These are phyloP conservation scores for Struthio camelus DNA, from an alignment of 2,113 vertebrate species.

Conservation along the genomic window DNA sequence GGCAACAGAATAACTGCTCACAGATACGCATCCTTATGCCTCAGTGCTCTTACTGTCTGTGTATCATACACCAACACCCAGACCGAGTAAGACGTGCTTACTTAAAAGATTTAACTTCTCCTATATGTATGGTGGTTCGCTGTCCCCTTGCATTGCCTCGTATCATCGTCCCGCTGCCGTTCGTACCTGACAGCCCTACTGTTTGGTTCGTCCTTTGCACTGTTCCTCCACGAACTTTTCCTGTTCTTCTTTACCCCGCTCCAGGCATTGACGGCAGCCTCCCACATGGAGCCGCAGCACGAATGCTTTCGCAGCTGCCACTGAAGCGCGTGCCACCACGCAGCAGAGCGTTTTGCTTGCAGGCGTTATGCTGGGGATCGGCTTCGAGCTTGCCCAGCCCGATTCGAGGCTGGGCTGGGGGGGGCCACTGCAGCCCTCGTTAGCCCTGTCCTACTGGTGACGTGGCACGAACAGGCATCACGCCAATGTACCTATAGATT, in stretches of 20 bases:
- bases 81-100: background rate
- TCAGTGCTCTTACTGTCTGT: background rate
- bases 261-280: background rate
- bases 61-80: background rate
- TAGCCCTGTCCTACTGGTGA: background rate
- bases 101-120: background rate
- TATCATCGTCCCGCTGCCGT: background rate
- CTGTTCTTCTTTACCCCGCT: background rate
- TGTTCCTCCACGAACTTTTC: background rate
- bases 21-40: background rate
- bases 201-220: background rate
- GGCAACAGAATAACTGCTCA: background rate
- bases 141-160: background rate
- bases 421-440: background rate
- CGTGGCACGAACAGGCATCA: background rate
- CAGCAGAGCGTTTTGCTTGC: background rate
- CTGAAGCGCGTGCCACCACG: background rate
- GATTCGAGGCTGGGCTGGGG: background rate
- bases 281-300: background rate
- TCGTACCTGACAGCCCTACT: background rate
- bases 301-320: background rate
- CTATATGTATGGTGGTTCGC: background rate
- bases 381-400: background rate
- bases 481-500: background rate
- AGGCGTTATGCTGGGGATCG: background rate